Percentiles rank a stretch among this genome's conserved stretches.
Evolutionary conservation across 2,888 invertebrate species (phyloP).

Genomic region (Pemphredon lugubris): DNA sequence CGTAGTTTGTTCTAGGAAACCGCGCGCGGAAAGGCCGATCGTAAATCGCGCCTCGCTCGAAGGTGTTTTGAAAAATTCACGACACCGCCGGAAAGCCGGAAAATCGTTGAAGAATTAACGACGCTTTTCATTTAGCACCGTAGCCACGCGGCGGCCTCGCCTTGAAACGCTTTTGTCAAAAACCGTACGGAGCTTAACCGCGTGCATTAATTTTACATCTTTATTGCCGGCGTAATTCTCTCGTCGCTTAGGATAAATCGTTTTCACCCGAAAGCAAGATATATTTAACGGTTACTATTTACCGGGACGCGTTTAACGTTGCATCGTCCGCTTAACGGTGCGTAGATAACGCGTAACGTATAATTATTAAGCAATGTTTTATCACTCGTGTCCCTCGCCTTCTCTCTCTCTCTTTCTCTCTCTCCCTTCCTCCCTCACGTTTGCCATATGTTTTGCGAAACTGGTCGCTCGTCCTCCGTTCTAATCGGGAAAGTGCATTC

Average conservation of each 20-base stretch:
- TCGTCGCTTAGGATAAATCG: background rate
- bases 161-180: no score
- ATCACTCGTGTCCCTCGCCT: background rate
- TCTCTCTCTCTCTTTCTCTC: background rate
- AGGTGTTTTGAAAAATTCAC: background rate
- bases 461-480: no score
- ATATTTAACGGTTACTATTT: background rate
- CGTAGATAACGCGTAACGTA: background rate
- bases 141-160: no score
- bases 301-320: background rate
- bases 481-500: slow-evolving; percentile 4
- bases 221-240: background rate
- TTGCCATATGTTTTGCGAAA: no score
- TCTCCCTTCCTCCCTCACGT: no score
- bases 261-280: background rate
- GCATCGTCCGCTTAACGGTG: background rate
- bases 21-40: slow-evolving; percentile 1
- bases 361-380: slow-evolving; percentile 13
- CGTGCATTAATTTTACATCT: background rate
- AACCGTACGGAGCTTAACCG: no score
- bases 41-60: background rate
- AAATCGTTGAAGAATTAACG: background rate
- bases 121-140: background rate
- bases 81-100: no score
- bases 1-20: background rate